Evolutionary conservation across 2,113 vertebrate species (phyloP).

Genomic region (Canis aureus): DNA sequence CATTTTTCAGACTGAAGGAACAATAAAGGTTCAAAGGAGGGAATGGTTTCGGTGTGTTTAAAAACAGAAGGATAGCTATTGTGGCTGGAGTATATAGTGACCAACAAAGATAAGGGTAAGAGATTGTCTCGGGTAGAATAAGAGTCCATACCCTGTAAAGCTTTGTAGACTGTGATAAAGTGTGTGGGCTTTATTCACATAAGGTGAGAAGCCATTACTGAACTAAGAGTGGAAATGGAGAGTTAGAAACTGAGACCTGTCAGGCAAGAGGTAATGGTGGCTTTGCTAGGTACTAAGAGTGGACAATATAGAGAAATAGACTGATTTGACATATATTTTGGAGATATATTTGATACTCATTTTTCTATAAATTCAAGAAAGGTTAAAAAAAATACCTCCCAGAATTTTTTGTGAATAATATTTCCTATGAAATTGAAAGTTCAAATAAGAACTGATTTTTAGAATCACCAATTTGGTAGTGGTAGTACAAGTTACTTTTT

Average conservation of each 20-base stretch:
- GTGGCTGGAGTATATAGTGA: neutral
- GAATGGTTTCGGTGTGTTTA: neutral
- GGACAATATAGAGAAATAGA: neutral
- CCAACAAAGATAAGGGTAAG: neutral
- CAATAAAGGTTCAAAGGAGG: neutral
- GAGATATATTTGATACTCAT: neutral
- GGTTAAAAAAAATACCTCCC: neutral
- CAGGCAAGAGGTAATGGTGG: neutral
- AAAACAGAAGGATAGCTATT: neutral
- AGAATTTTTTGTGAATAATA: conserved; percentile 21
- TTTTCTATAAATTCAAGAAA: conserved; percentile 39
- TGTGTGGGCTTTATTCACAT: conserved; percentile 4
- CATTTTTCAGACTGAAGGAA: conserved; percentile 33
- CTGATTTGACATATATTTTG: conserved; percentile 1
- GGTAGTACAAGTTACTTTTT: conserved; percentile 39
- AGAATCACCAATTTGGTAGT: neutral
- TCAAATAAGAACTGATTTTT: conserved; percentile 40
- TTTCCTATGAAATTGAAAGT: conserved; percentile 15
- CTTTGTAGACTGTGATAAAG: neutral
- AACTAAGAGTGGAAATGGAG: neutral
- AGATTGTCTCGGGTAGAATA: conserved; percentile 20
- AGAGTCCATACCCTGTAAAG: neutral
- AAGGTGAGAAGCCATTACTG: neutral
- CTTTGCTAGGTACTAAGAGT: neutral
- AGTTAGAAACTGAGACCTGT: neutral